These are phyloP conservation scores for Esox masquinongy DNA, from an alignment of 2,797 vertebrate species.

Conservation along the genomic window DNA sequence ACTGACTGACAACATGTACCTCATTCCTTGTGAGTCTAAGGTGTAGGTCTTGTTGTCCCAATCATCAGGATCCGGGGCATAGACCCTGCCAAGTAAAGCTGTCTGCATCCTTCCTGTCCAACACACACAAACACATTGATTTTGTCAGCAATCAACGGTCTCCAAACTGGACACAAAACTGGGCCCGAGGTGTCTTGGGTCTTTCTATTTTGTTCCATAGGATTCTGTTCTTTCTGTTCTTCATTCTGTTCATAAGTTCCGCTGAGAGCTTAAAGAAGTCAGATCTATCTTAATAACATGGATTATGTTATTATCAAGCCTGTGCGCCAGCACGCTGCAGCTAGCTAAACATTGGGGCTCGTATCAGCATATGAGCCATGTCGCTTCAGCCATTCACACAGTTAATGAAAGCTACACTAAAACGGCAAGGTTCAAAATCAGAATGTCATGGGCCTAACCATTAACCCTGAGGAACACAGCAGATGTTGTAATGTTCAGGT, in stretches of 20 bases:
- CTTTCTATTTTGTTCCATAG: slow-evolving; percentile 65
- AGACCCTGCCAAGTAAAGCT: slow-evolving; percentile 83
- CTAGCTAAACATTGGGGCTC: slow-evolving; percentile 70
- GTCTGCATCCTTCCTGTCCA: slow-evolving; percentile 82
- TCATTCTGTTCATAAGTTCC: slow-evolving; percentile 69
- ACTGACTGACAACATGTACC: slow-evolving; percentile 67
- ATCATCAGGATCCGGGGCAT: slow-evolving; percentile 88
- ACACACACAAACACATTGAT: slow-evolving; percentile 38
- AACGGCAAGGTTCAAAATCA: slow-evolving; percentile 48
- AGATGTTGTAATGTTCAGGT: slow-evolving; percentile 29
- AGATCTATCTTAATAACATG: slow-evolving; percentile 67
- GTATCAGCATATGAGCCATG: slow-evolving; percentile 43
- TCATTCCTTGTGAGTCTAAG: slow-evolving; percentile 83
- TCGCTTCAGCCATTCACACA: slow-evolving; percentile 49
- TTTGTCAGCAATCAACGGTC: background rate
- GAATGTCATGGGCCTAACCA: slow-evolving; percentile 47
- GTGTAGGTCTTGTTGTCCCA: slow-evolving; percentile 94
- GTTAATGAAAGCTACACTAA: slow-evolving; percentile 52
- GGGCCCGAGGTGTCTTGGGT: slow-evolving; percentile 52
- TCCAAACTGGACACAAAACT: background rate
- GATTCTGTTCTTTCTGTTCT: slow-evolving; percentile 57
- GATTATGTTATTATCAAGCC: slow-evolving; percentile 77
- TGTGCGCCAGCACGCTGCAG: slow-evolving; percentile 63
- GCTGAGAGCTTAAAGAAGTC: slow-evolving; percentile 68
- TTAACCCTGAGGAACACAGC: slow-evolving; percentile 25